Evolutionary conservation across 2,797 vertebrate species (phyloP), one percentile per base, ranked within the genome.

Genomic region (Loriculus beryllinus): DNA sequence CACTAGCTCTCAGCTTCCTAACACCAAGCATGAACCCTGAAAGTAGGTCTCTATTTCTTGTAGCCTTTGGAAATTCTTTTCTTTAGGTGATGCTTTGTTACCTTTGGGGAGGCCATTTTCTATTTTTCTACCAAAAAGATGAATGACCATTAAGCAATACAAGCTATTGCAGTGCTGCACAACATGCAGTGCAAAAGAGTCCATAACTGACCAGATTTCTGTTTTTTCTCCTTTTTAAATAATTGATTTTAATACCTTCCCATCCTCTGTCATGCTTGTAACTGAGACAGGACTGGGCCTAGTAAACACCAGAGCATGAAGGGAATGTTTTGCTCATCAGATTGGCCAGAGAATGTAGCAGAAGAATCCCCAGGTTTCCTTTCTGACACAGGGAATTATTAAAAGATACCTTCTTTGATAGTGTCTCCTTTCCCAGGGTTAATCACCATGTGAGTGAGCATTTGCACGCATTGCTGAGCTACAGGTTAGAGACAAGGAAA

Each of bases 391-490:
- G 60, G 47, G 60, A 93, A 49, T 93, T 93, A 84, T 77, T 91
- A 75, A 79, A 84, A 91, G 26, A 48, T 91, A 40, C 40, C 79
- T 8, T 78, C 51, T 81, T 88, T 88, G 85, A 86, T 77, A 71
- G 57, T 6, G 20, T 65, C 74, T 88, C 42, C 22, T 93, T 86
- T 90, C 39, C 60, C 56, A 63, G 75, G 40, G 68, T 87, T 95
- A 94, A 95, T 92, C 91, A 62, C 57, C 0, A 0, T 43, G 39
- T 63, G 54, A 86, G 33, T 14, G 67, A 89, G 70, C 51, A 70
- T 95, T 92, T 92, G 59, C 83, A 79, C 76, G 31, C 25, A 20
- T 29, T 86, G 74, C 49, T 81, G 76, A 83, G 69, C 91, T 83
- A 59, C 70, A 82, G 59, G 80, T 93, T 88, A 71, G 40, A 93